phyloP scores from a whole-genome alignment of 2,113 vertebrate species.

The human (Homo sapiens) region GRCh38 chr4:182247001-182247500 shows the following conservation, averaged over 20 bases:
- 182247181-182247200: background rate
- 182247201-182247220: background rate
- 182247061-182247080: background rate
- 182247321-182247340: background rate
- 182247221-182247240: background rate
- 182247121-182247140: background rate
- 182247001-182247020: background rate
- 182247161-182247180: fast-evolving
- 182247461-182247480: background rate
- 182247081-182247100: background rate
- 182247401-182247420: background rate
- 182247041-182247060: background rate
- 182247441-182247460: background rate
- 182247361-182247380: background rate
- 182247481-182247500: background rate
- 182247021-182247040: background rate
- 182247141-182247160: background rate
- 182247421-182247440: fast-evolving
- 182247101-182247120: background rate
- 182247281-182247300: background rate
- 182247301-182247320: background rate
- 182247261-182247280: background rate
- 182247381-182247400: fast-evolving
- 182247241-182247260: background rate
- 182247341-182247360: background rate